Base-by-base conservation (phyloP, 1,140 invertebrate genomes). In the Brachionus asplanchnoidis region DNA sequence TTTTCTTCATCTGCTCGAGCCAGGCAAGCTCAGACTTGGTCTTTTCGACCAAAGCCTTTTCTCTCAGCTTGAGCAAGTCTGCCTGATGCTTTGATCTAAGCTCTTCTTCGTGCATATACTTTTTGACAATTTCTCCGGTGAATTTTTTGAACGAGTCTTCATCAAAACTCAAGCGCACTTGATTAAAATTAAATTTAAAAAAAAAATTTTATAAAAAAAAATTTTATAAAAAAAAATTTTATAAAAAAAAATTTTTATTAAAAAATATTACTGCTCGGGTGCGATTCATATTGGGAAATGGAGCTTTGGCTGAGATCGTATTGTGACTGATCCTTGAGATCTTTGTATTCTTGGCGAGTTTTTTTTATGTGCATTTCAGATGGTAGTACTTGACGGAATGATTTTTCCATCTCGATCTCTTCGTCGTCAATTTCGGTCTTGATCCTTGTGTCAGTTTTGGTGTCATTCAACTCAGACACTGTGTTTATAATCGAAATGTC, bases 31-130 rank as follows among this genome's bases (percentile, higher is more conserved):
- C 90, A 66, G 92, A 91, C 86, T 90, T 91, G 2, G 92, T 92
- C 84, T 91, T 91, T 87, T 93, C 92, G 42, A 91, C 90, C 68
- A 92, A 87, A 0, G 91, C 92, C 86, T 91, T 92, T 86, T 92
- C 91, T 17, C 90, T 88, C 26, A 91, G 88, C 85, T 91, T 91
- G 20, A 92, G 89, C 8, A 92, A 60, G 40, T 85, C 23, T 17
- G 84, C 66, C 40, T 89, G 88, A 85, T 89, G 88, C 70, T 90
- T 87, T 11, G 88, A 86, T 40, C 88, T 84, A n/a, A 88, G 68
- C 73, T 89, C 88, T 83, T 90, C 89, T 84, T 90, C 89, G 53
- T 87, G 87, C 88, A 89, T 89, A 82, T 89, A 88, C 85, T 90
- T 89, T 78, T 86, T 85, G 0, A 90, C 88, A 87, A 89, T 90